These are phyloP conservation scores for Thymallus thymallus DNA, from an alignment of 2,113 vertebrate species.

Conservation along the genomic window DNA sequence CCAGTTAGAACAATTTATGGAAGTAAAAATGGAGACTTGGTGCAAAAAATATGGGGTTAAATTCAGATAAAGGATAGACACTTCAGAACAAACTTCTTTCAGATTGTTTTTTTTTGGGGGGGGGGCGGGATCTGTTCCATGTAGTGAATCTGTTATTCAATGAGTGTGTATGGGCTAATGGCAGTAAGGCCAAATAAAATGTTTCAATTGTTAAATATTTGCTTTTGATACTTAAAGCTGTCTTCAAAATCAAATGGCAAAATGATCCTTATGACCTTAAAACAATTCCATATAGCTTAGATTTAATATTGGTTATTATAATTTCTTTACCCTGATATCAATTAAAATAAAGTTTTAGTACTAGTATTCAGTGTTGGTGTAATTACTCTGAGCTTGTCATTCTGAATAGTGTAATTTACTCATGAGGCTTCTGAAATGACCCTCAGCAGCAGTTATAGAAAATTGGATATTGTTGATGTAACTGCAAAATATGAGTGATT, in stretches of 20 bases:
- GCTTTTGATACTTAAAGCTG: no score
- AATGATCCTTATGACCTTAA: no score
- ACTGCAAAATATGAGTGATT: not conserved
- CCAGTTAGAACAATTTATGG: no score
- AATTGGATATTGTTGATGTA: not conserved
- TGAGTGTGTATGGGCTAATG: no score
- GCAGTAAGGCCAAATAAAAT: slow-evolving; percentile 7
- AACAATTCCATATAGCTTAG: not conserved
- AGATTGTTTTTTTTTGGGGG: no score
- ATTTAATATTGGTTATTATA: not conserved
- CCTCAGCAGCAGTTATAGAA: not conserved
- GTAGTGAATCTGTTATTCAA: no score
- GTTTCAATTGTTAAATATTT: not conserved
- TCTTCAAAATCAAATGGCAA: no score
- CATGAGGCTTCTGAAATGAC: not conserved
- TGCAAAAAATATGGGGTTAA: no score
- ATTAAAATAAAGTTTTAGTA: slow-evolving; percentile 48
- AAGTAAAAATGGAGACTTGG: no score
- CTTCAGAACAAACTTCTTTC: no score
- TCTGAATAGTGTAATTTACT: not conserved
- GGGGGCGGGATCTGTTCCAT: no score
- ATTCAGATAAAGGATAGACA: no score
- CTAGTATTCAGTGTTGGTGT: slow-evolving; percentile 28
- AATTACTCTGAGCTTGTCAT: not conserved
- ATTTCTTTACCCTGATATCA: slow-evolving; percentile 24